Base-by-base conservation (phyloP, 1,140 invertebrate genomes). In the Epicauta chinensis region DNA sequence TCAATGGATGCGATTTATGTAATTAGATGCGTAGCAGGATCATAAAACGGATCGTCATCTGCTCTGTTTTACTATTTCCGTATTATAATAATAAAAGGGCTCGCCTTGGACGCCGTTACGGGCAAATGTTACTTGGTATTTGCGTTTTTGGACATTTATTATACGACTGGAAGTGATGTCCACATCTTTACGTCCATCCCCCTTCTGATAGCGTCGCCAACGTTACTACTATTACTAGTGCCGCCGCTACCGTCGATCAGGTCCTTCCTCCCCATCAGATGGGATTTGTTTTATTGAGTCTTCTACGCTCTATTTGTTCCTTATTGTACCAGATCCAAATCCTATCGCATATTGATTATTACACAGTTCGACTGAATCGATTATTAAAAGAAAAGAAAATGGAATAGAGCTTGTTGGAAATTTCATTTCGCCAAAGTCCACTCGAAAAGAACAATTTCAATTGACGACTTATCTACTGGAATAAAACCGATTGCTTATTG, bases 91-190 rank as follows among this genome's bases (percentile, higher is more conserved):
- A 23, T 23, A 69, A 69, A 23, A 66, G 55, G 58, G 51, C 55
- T 43, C 56, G 56, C 55, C 56, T 51, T 41, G 54, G 56, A 57
- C 60, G 63, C 67, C 51, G 67, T 69, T 69, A 63, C 61, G 36
- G 50, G 64, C 67, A 69, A 69, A 69, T 67, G 67, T 67, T 68
- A 64, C 64, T 67, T 55, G 60, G 58, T 57, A 65, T 64, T 66
- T 68, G 67, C 67, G 63, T 68, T 64, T 63, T 65, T 53, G 58
- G 63, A 68, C 66, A 66, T 68, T 68, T 68, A 68, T 68, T 65
- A 43, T 56, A 36, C 35, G 42, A 51, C 46, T 40, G 42, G 37
- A 58, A 40, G 43, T 45, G 41, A 17, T 51, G 44, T 35, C 40
- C 40, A 40, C 43, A 49, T 39, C 30, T 23, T 38, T 52, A 48